These are phyloP conservation scores for Thaumatotibia leucotreta DNA, from an alignment of 1,140 invertebrate genomes.

Conservation along the genomic window DNA sequence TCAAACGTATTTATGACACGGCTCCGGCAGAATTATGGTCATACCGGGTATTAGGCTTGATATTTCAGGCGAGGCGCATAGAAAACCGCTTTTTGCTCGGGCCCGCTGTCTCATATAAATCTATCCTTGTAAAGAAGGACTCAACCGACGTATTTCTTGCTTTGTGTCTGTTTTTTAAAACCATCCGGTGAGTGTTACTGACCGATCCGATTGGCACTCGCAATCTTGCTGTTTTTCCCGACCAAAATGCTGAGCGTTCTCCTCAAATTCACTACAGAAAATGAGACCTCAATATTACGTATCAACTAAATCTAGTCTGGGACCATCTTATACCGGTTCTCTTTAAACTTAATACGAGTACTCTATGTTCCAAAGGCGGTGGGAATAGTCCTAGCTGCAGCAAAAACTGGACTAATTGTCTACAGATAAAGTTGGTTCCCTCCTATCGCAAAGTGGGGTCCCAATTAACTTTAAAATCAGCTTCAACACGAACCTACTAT, in stretches of 20 bases:
- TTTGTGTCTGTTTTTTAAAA: not conserved
- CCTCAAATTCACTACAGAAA: not conserved
- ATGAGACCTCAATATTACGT: not conserved
- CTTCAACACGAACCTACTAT: not conserved
- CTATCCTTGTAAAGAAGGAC: not conserved
- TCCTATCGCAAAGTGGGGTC: not conserved
- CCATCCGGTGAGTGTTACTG: not conserved
- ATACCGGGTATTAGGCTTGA: conserved; percentile 21
- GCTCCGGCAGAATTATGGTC: conserved; percentile 30
- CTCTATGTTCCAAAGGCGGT: not conserved
- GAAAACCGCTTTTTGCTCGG: conserved; percentile 1
- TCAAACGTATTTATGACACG: conserved; percentile 13
- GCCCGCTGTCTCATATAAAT: not conserved
- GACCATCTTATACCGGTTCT: not conserved
- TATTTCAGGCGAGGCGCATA: conserved; percentile 2
- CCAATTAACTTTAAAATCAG: conserved; percentile 13
- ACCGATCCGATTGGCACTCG: not conserved
- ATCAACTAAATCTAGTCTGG: not conserved
- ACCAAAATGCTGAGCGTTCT: no score
- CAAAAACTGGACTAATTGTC: conserved; percentile 8
- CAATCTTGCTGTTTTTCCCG: not conserved
- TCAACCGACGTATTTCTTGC: not conserved
- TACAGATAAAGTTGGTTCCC: conserved; percentile 3
- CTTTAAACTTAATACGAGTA: not conserved
- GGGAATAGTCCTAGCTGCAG: not conserved